phyloP scores from a whole-genome alignment of 2,113 vertebrate species.

The Mus pahari region DNA sequence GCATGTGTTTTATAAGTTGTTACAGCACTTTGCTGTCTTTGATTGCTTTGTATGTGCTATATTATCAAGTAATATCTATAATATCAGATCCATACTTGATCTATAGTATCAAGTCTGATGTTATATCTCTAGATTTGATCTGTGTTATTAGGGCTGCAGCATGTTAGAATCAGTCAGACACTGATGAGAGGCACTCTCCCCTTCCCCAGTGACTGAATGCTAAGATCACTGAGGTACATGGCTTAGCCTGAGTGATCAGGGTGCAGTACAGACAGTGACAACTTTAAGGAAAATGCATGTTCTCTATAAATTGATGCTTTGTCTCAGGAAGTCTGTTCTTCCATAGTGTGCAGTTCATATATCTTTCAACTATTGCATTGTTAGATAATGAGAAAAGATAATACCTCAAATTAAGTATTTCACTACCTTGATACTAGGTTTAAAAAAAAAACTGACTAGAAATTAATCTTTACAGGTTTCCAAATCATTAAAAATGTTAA shows the following conservation, averaged over 20 bases:
- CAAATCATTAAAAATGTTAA: conserved; percentile 54
- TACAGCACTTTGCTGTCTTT: background rate
- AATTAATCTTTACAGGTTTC: conserved; percentile 21
- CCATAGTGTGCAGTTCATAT: background rate
- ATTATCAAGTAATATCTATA: background rate
- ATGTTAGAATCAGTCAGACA: conserved; percentile 7
- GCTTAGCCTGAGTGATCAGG: background rate
- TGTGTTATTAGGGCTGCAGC: background rate
- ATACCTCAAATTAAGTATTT: conserved; percentile 19
- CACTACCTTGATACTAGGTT: too few species aligned
- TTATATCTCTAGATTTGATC: background rate
- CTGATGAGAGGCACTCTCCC: background rate
- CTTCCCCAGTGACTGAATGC: background rate
- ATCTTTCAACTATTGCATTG: conserved; percentile 23
- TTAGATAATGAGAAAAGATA: conserved; percentile 2
- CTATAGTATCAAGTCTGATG: background rate
- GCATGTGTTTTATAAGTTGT: background rate
- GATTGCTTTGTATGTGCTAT: background rate
- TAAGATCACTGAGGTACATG: background rate
- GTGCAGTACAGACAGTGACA: background rate
- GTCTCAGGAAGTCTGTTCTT: conserved; percentile 8
- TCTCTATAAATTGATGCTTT: background rate
- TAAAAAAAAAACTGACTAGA: background rate
- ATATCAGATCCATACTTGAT: background rate
- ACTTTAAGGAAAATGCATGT: background rate